These are phyloP conservation scores for Chaetops frenatus DNA, from an alignment of 2,113 vertebrate genomes.

Conservation along the genomic window DNA sequence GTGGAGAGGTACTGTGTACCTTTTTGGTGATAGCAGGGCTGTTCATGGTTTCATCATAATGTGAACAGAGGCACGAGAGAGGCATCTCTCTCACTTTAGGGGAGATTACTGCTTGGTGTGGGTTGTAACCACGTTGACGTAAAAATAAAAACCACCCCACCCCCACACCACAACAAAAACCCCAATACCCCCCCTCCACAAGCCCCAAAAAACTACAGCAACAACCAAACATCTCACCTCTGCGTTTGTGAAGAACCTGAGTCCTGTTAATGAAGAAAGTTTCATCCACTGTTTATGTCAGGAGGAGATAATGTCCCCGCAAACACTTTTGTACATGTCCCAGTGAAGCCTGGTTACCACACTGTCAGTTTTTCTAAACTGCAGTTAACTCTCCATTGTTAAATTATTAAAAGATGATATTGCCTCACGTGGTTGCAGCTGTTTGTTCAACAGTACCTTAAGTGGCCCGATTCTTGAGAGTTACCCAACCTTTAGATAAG, in stretches of 20 bases:
- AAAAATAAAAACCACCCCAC: background rate
- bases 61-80: background rate
- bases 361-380: background rate
- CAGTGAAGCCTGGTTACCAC: background rate
- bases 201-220: background rate
- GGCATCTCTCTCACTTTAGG: background rate
- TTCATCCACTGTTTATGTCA: background rate
- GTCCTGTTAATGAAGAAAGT: background rate
- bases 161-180: background rate
- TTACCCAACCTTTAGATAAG: background rate
- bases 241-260: background rate
- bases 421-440: background rate
- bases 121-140: background rate
- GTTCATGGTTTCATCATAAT: rapidly evolving
- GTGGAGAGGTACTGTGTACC: background rate
- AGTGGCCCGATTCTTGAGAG: background rate
- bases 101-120: background rate
- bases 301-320: background rate
- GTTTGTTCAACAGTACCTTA: background rate
- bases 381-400: background rate
- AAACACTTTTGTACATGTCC: background rate
- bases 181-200: background rate
- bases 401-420: background rate
- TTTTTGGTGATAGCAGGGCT: background rate
- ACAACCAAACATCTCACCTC: background rate